Conservation (phyloP, 2,888 invertebrate species). For the Pollenia labialis region DNA sequence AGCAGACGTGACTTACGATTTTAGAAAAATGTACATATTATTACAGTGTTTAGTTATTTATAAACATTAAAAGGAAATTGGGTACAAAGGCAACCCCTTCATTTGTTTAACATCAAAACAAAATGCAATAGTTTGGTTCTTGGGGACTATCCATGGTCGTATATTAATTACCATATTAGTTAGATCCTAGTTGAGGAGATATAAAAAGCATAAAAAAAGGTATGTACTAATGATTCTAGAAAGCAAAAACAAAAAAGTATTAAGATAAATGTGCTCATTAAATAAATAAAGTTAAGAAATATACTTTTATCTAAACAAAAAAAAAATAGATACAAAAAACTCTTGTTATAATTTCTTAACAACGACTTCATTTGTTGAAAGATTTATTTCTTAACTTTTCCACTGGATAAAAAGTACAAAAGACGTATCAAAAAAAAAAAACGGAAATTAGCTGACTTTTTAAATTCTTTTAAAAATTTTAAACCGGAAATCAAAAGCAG, state of each 20-base stretch:
- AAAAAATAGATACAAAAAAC: constrained; percentile 12
- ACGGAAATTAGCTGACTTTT: constrained; percentile 72
- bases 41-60: constrained; percentile 28
- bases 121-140: constrained; percentile 64
- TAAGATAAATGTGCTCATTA: constrained; percentile 68
- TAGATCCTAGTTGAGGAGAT: constrained; percentile 39
- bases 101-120: constrained; percentile 6
- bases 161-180: constrained; percentile 72
- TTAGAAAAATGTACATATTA: constrained; percentile 32
- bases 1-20: constrained; percentile 70
- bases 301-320: constrained; percentile 5
- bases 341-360: constrained; percentile 18
- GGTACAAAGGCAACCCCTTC: constrained; percentile 15
- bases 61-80: constrained; percentile 24
- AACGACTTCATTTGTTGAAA: constrained; percentile 30
- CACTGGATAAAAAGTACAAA: neutral
- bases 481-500: constrained; percentile 74
- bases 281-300: constrained; percentile 26
- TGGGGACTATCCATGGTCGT: constrained; percentile 51
- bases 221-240: constrained; percentile 43
- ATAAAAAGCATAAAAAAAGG: constrained; percentile 21
- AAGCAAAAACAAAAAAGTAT: constrained; percentile 39
- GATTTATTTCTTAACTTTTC: constrained; percentile 72
- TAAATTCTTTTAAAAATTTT: constrained; percentile 60
- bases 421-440: constrained; percentile 39